Conservation (phyloP, 2,113 vertebrate species). For the Centropus bengalensis region DNA sequence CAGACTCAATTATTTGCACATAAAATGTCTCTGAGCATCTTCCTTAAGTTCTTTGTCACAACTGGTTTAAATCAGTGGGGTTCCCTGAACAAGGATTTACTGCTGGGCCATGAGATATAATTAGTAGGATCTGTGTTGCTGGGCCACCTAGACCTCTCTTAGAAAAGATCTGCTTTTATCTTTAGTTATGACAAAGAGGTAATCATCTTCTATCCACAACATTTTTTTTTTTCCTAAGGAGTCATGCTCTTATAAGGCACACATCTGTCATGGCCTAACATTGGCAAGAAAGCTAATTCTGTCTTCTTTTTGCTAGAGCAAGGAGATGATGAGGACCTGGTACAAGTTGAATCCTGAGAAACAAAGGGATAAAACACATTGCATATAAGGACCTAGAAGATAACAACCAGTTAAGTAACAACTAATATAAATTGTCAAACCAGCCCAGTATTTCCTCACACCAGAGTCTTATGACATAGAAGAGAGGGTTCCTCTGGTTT, state of each 20-base stretch:
- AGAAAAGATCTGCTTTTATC: neutral
- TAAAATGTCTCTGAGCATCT: constrained; percentile 16
- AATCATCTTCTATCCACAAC: neutral
- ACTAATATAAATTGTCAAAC: neutral
- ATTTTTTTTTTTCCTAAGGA: neutral
- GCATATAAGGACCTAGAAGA: neutral
- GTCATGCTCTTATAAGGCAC: neutral
- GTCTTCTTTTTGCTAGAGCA: neutral
- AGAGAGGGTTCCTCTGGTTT: neutral
- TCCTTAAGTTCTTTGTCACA: neutral
- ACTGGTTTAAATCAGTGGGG: constrained; percentile 25
- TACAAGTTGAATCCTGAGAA: neutral
- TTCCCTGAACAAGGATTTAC: neutral
- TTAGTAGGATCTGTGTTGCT: neutral
- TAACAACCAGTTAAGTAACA: neutral
- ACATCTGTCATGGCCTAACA: neutral
- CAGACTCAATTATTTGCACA: neutral
- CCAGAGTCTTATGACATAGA: neutral
- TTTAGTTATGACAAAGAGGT: neutral
- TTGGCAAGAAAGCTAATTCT: neutral
- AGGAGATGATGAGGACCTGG: neutral
- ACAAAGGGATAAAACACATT: neutral
- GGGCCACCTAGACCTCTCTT: neutral
- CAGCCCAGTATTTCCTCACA: neutral
- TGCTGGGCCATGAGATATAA: neutral